phyloP scores from a whole-genome alignment of 2,888 invertebrate species.

The Drosophila barbarae region DNA sequence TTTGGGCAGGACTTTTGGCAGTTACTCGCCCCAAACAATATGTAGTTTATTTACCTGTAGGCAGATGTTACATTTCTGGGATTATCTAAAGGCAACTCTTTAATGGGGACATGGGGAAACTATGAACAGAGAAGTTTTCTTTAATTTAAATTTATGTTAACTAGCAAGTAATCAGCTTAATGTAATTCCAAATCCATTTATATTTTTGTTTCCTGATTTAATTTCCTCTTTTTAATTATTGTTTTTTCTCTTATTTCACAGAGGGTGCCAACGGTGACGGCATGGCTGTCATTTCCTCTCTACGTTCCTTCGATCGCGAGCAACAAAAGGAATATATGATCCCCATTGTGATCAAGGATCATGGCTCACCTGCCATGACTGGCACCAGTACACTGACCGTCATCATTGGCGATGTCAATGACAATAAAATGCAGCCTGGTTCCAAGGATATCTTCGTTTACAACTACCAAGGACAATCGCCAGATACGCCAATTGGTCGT shows the following conservation, averaged over 20 bases:
- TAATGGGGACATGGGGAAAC: background rate
- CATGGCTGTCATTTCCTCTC: conserved; percentile 97
- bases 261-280: conserved; percentile 98
- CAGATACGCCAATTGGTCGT: conserved; percentile 93
- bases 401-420: conserved; percentile 98
- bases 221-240: background rate
- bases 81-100: background rate
- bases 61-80: background rate
- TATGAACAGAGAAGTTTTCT: background rate
- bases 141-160: background rate
- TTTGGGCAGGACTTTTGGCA: conserved; percentile 31
- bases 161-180: background rate
- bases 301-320: conserved; percentile 96
- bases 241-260: conserved; percentile 73
- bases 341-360: conserved; percentile 98
- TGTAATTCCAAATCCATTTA: background rate
- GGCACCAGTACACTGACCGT: conserved; percentile 97
- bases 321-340: conserved; percentile 97
- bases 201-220: background rate
- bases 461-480: conserved; percentile 95
- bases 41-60: conserved; percentile 27
- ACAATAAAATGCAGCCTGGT: conserved; percentile 99
- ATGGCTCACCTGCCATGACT: conserved; percentile 97
- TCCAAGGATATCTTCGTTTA: conserved; percentile 98
- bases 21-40: conserved; percentile 2